Conservation (phyloP, 1,140 invertebrate genomes). For the Cydia fagiglandana region DNA sequence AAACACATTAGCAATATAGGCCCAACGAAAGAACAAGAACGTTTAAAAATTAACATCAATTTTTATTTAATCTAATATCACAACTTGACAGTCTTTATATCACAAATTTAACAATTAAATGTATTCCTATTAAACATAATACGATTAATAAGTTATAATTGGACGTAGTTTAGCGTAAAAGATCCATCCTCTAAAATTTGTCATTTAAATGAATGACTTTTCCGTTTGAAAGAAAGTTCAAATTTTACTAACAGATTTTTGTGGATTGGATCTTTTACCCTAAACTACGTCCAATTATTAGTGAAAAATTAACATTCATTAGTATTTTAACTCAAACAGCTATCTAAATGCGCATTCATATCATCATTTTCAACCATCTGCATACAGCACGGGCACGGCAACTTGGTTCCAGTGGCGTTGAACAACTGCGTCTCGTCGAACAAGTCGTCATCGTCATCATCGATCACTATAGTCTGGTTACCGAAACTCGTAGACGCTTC, state of each 20-base stretch:
- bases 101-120: slow-evolving; percentile 23
- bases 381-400: slow-evolving; percentile 71
- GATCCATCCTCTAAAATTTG: no score
- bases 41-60: slow-evolving; percentile 1
- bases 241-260: no score
- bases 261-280: no score
- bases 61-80: slow-evolving; percentile 45
- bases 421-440: slow-evolving; percentile 60
- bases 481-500: slow-evolving; percentile 52
- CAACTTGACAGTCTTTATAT: slow-evolving; percentile 33
- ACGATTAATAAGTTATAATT: slow-evolving; percentile 32
- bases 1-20: no score
- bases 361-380: slow-evolving; percentile 66
- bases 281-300: no score
- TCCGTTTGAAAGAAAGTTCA: no score
- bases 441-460: slow-evolving; percentile 58
- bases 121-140: slow-evolving; percentile 25
- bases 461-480: slow-evolving; percentile 54
- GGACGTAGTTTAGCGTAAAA: no score
- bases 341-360: slow-evolving; percentile 73
- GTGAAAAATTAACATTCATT: slow-evolving; percentile 27
- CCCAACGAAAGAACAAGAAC: neutral
- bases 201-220: no score
- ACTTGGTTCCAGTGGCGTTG: slow-evolving; percentile 72
- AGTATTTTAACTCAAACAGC: slow-evolving; percentile 53